Conservation (phyloP, 1,140 invertebrate species). For the Leptopilina boulardi region DNA sequence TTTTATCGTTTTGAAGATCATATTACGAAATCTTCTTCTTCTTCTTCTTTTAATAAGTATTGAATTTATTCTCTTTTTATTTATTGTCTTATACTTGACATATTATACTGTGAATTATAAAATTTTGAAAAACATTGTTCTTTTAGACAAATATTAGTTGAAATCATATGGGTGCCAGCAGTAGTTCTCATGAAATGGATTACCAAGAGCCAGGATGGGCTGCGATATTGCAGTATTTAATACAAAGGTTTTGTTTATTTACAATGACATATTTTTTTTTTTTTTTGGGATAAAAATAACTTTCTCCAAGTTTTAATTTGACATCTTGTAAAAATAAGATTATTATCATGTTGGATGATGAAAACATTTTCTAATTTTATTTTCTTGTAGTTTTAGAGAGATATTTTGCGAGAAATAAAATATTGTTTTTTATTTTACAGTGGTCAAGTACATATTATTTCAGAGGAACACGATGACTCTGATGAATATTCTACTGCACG, state of each 20-base stretch:
- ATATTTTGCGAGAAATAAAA: background rate
- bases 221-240: conserved; percentile 71
- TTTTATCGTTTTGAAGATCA: background rate
- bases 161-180: conserved; percentile 58
- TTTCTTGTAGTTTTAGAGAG: background rate
- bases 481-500: conserved; percentile 67
- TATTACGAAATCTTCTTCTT: background rate
- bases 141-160: conserved; percentile 38
- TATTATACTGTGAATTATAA: background rate
- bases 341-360: background rate
- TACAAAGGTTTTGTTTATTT: conserved; percentile 68
- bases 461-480: conserved; percentile 64
- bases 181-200: conserved; percentile 60
- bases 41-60: background rate
- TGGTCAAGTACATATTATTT: conserved; percentile 68
- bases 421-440: conserved; percentile 55
- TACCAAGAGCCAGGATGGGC: conserved; percentile 66
- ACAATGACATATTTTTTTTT: background rate
- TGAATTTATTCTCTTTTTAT: background rate
- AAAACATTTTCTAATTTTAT: background rate
- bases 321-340: background rate
- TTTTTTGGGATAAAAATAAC: background rate
- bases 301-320: background rate
- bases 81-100: background rate
- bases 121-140: background rate